Evolutionary conservation across 2,797 vertebrate genomes (phyloP).

Genomic region (Neoniphon sammara): DNA sequence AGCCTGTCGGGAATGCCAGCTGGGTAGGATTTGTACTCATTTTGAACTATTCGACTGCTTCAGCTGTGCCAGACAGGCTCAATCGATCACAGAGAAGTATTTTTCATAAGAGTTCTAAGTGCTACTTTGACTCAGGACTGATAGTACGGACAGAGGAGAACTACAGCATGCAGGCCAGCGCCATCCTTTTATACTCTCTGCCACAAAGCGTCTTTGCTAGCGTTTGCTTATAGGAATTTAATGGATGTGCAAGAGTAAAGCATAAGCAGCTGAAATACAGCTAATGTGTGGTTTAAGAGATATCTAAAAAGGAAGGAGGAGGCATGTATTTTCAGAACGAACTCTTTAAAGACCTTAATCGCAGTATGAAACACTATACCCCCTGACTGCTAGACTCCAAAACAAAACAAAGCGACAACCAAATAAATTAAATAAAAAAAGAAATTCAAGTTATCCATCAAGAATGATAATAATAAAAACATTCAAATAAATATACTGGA

Average conservation of each 20-base stretch:
- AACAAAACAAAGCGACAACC: slow-evolving; percentile 57
- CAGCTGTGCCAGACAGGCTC: slow-evolving; percentile 68
- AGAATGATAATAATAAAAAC: slow-evolving; percentile 65
- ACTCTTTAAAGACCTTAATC: slow-evolving; percentile 52
- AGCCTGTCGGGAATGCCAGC: slow-evolving; percentile 67
- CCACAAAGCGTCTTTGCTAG: slow-evolving; percentile 64
- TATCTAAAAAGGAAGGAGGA: slow-evolving; percentile 50
- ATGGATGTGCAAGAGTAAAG: slow-evolving; percentile 74
- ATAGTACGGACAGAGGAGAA: slow-evolving; percentile 59
- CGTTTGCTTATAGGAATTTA: slow-evolving; percentile 54
- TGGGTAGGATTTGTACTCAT: slow-evolving; percentile 65
- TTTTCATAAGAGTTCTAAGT: slow-evolving; percentile 73
- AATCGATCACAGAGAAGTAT: slow-evolving; percentile 75
- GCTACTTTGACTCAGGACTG: slow-evolving; percentile 67
- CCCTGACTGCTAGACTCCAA: slow-evolving; percentile 63
- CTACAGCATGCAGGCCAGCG: slow-evolving; percentile 69
- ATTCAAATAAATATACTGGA: slow-evolving; percentile 78
- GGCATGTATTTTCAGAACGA: slow-evolving; percentile 63
- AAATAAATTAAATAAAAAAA: slow-evolving; percentile 77
- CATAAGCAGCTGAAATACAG: slow-evolving; percentile 67
- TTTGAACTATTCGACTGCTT: slow-evolving; percentile 55
- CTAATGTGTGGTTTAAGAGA: slow-evolving; percentile 55
- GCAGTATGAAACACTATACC: slow-evolving; percentile 65
- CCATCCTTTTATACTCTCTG: slow-evolving; percentile 66
- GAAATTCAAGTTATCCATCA: slow-evolving; percentile 77